Percentiles rank a stretch among this genome's conserved stretches.
These are phyloP conservation scores for Sander lucioperca DNA, from an alignment of 2,113 vertebrate genomes.

Conservation along the genomic window DNA sequence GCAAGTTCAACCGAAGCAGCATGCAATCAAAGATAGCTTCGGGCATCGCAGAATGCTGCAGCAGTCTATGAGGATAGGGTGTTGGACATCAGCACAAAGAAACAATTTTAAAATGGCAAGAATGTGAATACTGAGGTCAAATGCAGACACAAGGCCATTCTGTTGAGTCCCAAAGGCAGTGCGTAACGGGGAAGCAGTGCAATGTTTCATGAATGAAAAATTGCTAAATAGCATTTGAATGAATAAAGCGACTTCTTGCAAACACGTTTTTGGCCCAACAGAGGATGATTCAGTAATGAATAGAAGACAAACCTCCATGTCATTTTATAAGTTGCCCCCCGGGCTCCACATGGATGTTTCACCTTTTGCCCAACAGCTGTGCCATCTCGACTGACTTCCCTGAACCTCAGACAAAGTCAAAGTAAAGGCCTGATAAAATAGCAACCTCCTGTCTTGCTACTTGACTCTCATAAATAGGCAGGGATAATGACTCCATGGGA, in stretches of 20 bases:
- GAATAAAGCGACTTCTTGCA: conserved; percentile 59
- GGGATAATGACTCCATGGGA: conserved; percentile 56
- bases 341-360: conserved; percentile 60
- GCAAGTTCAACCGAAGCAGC: conserved; percentile 72
- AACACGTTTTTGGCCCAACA: conserved; percentile 48
- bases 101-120: conserved; percentile 69
- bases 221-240: conserved; percentile 19
- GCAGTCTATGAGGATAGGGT: conserved; percentile 53
- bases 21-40: conserved; percentile 73
- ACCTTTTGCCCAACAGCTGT: conserved; percentile 60
- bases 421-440: conserved; percentile 49
- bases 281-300: conserved; percentile 59
- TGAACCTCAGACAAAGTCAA: conserved; percentile 47
- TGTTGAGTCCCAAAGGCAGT: conserved; percentile 51
- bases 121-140: conserved; percentile 75
- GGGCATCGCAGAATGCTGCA: conserved; percentile 58
- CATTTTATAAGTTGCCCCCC: conserved; percentile 52
- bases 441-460: conserved; percentile 20
- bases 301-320: conserved; percentile 45
- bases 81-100: conserved; percentile 76
- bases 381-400: conserved; percentile 43
- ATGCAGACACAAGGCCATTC: conserved; percentile 62
- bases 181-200: conserved; percentile 2
- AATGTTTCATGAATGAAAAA: conserved; percentile 67
- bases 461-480: conserved; percentile 48